Percentiles rank a stretch among this genome's conserved stretches.
Conservation (phyloP, 2,113 vertebrate genomes). For the Ginglymostoma cirratum region DNA sequence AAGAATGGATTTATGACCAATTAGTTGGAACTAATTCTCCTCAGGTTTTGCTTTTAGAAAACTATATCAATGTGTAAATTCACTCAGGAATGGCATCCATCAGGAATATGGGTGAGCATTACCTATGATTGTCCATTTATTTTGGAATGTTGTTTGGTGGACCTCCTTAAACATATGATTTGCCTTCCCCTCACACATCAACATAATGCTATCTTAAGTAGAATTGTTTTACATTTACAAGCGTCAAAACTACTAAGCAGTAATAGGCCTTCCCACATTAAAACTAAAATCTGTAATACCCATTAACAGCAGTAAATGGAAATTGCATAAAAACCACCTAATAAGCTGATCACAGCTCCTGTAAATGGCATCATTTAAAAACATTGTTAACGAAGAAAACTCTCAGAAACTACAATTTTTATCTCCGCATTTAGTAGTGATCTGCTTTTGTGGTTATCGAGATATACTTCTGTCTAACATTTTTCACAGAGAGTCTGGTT, state of each 20-base stretch:
- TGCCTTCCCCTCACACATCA: not conserved
- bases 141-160: not conserved
- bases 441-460: no score
- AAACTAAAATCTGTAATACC: not conserved
- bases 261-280: not conserved
- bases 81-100: no score
- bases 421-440: not conserved
- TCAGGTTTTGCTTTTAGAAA: not conserved
- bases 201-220: not conserved
- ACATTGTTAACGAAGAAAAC: not conserved
- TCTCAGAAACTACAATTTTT: not conserved
- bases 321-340: not conserved
- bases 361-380: not conserved
- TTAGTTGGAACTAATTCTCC: not conserved
- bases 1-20: not conserved
- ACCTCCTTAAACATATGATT: not conserved
- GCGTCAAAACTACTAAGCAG: conserved; percentile 5
- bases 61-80: not conserved
- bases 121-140: not conserved
- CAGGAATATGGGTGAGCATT: not conserved
- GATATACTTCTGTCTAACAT: no score
- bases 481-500: no score
- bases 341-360: not conserved
- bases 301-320: conserved; percentile 15
- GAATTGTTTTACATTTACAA: conserved; percentile 1